Evolutionary conservation across 30 jellyfish, hydroid and myxozoan genomes (phyloP), one percentile per base, ranked within the genome.

Genomic region (Aurelia coerulea): DNA sequence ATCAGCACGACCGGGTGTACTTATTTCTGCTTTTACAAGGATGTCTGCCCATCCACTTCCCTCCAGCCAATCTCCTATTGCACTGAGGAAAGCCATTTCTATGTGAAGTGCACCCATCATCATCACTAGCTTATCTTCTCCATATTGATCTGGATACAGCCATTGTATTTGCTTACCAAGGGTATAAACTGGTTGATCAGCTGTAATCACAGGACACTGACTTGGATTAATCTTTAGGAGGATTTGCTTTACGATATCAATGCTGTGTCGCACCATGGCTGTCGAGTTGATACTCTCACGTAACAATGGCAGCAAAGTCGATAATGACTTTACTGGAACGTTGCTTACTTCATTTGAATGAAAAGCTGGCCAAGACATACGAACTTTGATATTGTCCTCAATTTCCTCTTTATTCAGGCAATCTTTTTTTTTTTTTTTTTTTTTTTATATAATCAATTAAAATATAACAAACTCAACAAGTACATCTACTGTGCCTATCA

Each of bases 61-160:
- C 56, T 87, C 87, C 13, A 87, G 64, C 92, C 91, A 87, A 70
- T 77, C 88, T 1, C 96, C 96, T 33, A 87, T 78, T 23, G 87
- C 78, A 53, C 35, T 58, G 16, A 87, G 12, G 41, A 86, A 78
- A 2, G 87, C 92, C 83, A 56, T 32, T 74, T 88, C 88, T 1
- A 88, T 88, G 63, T 88, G 94, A n/a, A 74, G 56, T 32, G 92
- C 79, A 31, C 94, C 94, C 81, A 73, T 51, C 94, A 85, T 85
- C 71, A 68, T 33, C 0, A 83, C 49, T 2, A 83, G 37, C 18
- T 68, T 81, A 32, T 52, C 73, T 16, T 78, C 77, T 78, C 62
- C 62, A 56, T 49, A 71, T 6, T 0, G 37, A 0, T 83, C 52
- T 3, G 92, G 88, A 69, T 42, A 71, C 52, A 54, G 19, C 77